Percentiles rank a stretch among this genome's conserved stretches.
phyloP scores from a whole-genome alignment of 2,113 vertebrate genomes.

The Chaenocephalus aceratus region DNA sequence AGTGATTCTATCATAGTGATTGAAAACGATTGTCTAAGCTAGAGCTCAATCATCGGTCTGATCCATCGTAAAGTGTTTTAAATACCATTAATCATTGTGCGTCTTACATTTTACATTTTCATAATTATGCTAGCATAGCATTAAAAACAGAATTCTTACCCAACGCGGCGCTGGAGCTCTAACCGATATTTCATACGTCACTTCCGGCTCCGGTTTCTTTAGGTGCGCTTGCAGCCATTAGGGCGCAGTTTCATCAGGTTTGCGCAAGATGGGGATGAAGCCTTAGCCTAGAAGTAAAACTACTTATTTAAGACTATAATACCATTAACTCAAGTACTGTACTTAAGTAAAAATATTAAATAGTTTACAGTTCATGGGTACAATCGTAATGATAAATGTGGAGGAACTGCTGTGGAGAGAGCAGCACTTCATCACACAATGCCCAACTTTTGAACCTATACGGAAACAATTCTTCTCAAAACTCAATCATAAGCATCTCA shows the following conservation, averaged over 20 bases:
- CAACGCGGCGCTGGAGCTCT: constrained; percentile 74
- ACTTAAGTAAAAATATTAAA: too few relatives aligned
- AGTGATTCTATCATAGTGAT: background rate
- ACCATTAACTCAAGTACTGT: too few relatives aligned
- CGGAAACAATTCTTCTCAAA: too few relatives aligned
- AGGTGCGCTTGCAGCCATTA: background rate
- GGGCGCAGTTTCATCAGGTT: constrained; percentile 42
- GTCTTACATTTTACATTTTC: fast-evolving
- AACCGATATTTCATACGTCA: constrained; percentile 54
- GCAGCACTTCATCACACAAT: too few relatives aligned
- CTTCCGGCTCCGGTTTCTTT: constrained; percentile 72
- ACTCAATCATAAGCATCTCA: too few relatives aligned
- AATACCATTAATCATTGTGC: fast-evolving
- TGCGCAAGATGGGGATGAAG: background rate
- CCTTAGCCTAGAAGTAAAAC: too few relatives aligned
- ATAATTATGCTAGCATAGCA: background rate
- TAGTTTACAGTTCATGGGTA: too few relatives aligned
- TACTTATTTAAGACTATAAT: too few relatives aligned
- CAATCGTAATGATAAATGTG: too few relatives aligned
- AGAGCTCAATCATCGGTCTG: fast-evolving
- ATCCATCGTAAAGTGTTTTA: fast-evolving
- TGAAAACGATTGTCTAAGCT: background rate
- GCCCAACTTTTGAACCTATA: too few relatives aligned
- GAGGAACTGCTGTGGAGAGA: too few relatives aligned
- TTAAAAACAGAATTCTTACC: constrained; percentile 72